phyloP scores from a whole-genome alignment of 2,113 vertebrate species.

The Epinephelus cyanopodus region DNA sequence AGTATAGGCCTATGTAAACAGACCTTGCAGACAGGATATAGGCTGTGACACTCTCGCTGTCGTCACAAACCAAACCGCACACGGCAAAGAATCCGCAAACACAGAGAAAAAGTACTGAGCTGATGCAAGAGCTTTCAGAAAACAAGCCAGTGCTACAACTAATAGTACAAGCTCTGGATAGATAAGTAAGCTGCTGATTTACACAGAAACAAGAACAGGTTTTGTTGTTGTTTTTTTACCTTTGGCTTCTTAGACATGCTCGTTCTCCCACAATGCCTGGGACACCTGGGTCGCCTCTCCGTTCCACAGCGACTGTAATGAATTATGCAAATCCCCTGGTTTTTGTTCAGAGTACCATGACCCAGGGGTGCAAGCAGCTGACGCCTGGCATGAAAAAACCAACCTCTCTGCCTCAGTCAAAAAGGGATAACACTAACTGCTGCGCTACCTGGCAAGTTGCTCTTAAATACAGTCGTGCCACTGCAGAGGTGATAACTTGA shows the following conservation, averaged over 20 bases:
- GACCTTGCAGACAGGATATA: slow-evolving; percentile 4
- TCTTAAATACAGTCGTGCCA: slow-evolving; percentile 47
- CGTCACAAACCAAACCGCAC: slow-evolving; percentile 28
- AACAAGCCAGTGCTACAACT: slow-evolving; percentile 32
- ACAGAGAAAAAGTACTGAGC: slow-evolving; percentile 1
- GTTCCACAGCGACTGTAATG: slow-evolving; percentile 73
- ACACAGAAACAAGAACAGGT: slow-evolving; percentile 51
- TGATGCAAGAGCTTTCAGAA: slow-evolving; percentile 15
- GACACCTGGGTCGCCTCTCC: slow-evolving; percentile 70
- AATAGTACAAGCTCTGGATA: slow-evolving; percentile 1
- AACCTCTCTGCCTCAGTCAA: slow-evolving; percentile 49
- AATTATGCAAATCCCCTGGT: slow-evolving; percentile 83
- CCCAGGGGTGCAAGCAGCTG: slow-evolving; percentile 75
- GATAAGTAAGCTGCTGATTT: slow-evolving; percentile 42
- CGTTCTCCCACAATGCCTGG: slow-evolving; percentile 58
- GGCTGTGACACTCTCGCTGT: not conserved
- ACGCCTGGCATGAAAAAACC: slow-evolving; percentile 60
- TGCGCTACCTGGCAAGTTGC: slow-evolving; percentile 43
- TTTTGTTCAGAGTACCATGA: slow-evolving; percentile 78
- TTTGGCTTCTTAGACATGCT: slow-evolving; percentile 83
- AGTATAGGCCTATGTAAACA: slow-evolving; percentile 27
- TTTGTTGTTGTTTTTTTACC: slow-evolving; percentile 68
- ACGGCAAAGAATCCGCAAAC: not conserved
- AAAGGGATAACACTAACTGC: slow-evolving; percentile 42
- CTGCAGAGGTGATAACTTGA: slow-evolving; percentile 12